Evolutionary conservation across 2,888 invertebrate species (phyloP), one percentile per base, ranked within the genome.

Genomic region (Pseudococcus jackbeardsleyi): DNA sequence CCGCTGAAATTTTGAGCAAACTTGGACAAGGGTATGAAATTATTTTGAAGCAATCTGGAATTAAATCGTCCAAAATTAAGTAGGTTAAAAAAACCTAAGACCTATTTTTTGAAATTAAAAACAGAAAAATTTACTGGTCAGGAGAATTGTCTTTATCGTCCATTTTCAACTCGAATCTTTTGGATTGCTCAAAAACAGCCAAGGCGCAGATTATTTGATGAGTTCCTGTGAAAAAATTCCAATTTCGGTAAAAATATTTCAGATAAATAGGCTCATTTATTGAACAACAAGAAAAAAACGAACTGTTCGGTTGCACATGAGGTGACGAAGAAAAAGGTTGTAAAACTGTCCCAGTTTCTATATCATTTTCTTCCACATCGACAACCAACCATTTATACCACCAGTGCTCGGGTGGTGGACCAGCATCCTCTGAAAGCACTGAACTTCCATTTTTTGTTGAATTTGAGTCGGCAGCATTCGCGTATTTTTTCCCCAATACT

Each of bases 361-460:
- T 72, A 72, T 72, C 33, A 72, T 72, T 72, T 72, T 72, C 72
- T 33, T 72, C 72, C 3, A 72, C 15, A 15, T 72, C 33, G 17
- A 33, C 33, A 17, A 72, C 33, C 17, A 72, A 33, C 33, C 26
- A 72, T 72, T 15, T 26, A 33, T 33, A 33, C 72, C 33, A 26
- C 72, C 72, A 72, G 4, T 72, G 2, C n/a, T 72, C 15, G 15
- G 72, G 72, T 17, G 33, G 26, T 4, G 15, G 15, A 2, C 11
- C 5, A 33, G 2, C 15, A 12, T 33, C 6, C 33, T 72, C 33
- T 5, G 7, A 2, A 1, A 11, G 33, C 3, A 12, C 12, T 33
- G 26, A 68, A 22, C 3, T 68, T 11, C 8, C 26, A 26, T 72
- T 72, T 5, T 72, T 33, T 5, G 72, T 33, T 33, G 33, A 72